Conservation (phyloP, 1,140 invertebrate genomes). For the Oreohelix idahoensis region DNA sequence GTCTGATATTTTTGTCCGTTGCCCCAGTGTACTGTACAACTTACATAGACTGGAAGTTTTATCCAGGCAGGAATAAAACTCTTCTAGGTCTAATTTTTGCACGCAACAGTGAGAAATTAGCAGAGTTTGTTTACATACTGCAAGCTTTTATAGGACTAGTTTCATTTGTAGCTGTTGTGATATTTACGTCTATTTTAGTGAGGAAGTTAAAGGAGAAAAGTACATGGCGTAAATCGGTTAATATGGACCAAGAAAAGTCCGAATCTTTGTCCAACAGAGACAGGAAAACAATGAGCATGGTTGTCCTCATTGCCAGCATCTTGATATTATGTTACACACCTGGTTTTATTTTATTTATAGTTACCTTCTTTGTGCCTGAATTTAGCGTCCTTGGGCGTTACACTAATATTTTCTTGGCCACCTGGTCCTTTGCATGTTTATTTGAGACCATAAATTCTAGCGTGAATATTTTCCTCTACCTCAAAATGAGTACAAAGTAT, state of each 20-base stretch:
- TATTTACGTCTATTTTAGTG: not conserved
- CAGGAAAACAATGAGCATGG: not conserved
- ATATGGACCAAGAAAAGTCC: not conserved
- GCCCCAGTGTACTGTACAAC: not conserved
- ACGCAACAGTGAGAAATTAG: not conserved
- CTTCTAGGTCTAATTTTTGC: not conserved
- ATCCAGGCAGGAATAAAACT: not conserved
- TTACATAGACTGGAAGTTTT: not conserved
- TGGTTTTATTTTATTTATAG: not conserved
- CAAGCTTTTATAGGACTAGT: not conserved
- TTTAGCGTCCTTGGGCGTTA: not conserved
- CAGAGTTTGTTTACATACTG: not conserved
- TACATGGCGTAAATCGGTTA: not conserved
- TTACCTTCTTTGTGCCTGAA: not conserved
- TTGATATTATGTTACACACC: not conserved
- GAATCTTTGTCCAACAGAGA: not conserved
- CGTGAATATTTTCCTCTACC: not conserved
- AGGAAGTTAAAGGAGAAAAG: not conserved
- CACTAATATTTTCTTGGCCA: not conserved
- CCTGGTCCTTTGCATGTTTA: not conserved
- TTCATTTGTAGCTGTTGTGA: not conserved
- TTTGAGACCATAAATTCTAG: not conserved
- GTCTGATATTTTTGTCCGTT: not conserved
- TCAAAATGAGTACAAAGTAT: conserved; percentile 1
- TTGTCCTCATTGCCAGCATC: not conserved